Base-by-base conservation (phyloP, 2,888 invertebrate genomes). In the Melipona beecheii region DNA sequence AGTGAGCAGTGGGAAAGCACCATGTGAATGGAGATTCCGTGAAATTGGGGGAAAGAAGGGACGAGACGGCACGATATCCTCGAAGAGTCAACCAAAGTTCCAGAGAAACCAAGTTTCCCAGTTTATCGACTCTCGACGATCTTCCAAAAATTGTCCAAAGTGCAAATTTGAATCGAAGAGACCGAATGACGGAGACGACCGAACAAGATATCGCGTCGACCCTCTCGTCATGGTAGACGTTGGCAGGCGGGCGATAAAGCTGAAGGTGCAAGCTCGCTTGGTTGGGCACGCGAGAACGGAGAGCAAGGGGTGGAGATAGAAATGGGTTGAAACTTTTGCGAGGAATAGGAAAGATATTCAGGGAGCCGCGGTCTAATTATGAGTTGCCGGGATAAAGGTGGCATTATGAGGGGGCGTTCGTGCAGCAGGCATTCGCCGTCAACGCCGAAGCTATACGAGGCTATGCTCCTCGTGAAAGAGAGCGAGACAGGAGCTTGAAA, bases 311-410 rank as follows among this genome's bases (percentile, higher is more conserved):
- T 3, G 50, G 24, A 21, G 31, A n/a, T 66, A 52, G 60, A 56
- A 75, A 62, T 49, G 72, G 84, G 76, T 78, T 79, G 84, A 86
- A 90, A 90, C 83, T 89, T 90, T 89, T 80, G 82, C 84, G 87
- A 81, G 89, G 73, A 90, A 87, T 84, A 90, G 87, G 85, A 87
- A 89, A 91, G 87, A 90, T 87, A 91, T 90, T 91, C 82, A 86
- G 80, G 84, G 79, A 83, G 78, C 65, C 86, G 77, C 88, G 90
- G 89, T 91, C 91, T 91, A 91, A 91, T 91, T 91, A 91, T 89
- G 89, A 91, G 86, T 86, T 89, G 43, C 82, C 62, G 78, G 86
- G 65, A 90, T 87, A 91, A 91, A 90, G 87, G 84, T 65, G 62
- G 84, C 81, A 83, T 91, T 91, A 87, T 87, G 77, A 79, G 81